Base-by-base conservation (phyloP, 1,140 invertebrate species). In the Bombyx mandarina region DNA sequence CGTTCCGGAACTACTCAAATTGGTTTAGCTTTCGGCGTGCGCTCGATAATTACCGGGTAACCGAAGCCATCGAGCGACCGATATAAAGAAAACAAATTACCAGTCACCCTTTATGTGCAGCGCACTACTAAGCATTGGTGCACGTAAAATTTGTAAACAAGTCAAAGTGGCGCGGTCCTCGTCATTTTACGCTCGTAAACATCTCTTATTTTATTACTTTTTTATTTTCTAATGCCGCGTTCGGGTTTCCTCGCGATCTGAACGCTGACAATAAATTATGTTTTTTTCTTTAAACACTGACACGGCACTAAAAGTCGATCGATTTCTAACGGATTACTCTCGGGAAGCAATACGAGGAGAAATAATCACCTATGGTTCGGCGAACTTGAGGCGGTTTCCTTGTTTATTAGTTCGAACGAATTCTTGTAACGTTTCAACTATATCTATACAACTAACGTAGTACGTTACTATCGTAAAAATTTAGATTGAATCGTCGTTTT, bases 131-230 rank as follows among this genome's bases (percentile, higher is more conserved):
- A 46, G n/a, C 59, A 63, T 54, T 60, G 57, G 71, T 63, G 69
- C 68, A 51, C 50, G 70, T 65, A 76, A 69, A 54, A 61, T 68
- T 72, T 73, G 69, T 75, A 77, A 76, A 75, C 71, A 66, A 66
- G 52, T 65, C 55, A 72, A 77, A 75, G 69, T 73, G 69, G 65
- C 60, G 65, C 63, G 69, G 68, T 74, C 69, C 75, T 75, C 80
- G 81, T 82, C 84, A 82, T 87, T 79, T 80, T 78, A 82, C 80
- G 79, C 80, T 87, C 84, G 82, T 87, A 87, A 86, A 86, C 73
- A 69, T 74, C 73, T 82, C 75, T 79, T 69, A 76, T 80, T 87
- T 85, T 85, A 84, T 79, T 79, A 79, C 80, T 73, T 82, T 86
- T 85, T 87, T 85, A 83, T 85, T 85, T 80, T 87, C 79, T 84